These are phyloP conservation scores for Silurus glanis DNA, from an alignment of 2,113 vertebrate genomes.

Conservation along the genomic window DNA sequence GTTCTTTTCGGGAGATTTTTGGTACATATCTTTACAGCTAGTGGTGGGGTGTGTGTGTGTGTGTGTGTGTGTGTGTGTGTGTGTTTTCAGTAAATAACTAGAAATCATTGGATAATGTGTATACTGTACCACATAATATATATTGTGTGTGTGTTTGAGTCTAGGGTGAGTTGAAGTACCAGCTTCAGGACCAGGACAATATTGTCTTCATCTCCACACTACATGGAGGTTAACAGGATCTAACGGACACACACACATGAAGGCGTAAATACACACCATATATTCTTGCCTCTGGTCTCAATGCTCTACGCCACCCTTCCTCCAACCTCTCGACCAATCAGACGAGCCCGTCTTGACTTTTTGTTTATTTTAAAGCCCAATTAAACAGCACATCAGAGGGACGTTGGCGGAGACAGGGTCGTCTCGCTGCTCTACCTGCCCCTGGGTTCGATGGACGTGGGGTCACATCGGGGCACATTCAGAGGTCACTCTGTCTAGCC, in stretches of 20 bases:
- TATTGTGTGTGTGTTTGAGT: conserved; percentile 29
- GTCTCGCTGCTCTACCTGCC: conserved; percentile 23
- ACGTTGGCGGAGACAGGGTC: background rate
- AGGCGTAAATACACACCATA: background rate
- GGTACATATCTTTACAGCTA: conserved; percentile 3
- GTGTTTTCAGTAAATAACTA: background rate
- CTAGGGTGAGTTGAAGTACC: conserved; percentile 92
- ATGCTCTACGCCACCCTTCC: conserved; percentile 26
- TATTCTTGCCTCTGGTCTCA: background rate
- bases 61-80: background rate
- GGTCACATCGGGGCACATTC: conserved; percentile 38
- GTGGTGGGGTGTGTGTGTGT: background rate
- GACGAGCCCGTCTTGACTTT: background rate
- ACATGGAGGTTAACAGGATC: conserved; percentile 82
- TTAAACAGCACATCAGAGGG: background rate
- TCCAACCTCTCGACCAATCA: conserved; percentile 23
- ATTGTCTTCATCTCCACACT: conserved; percentile 96
- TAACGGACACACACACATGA: conserved; percentile 12
- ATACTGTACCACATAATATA: background rate
- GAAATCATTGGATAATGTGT: background rate
- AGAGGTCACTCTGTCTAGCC: conserved; percentile 58
- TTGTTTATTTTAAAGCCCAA: conserved; percentile 32
- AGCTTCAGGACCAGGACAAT: conserved; percentile 89
- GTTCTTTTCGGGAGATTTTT: conserved; percentile 22
- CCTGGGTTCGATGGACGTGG: conserved; percentile 6